phyloP scores from a whole-genome alignment of 1,140 invertebrate genomes.

The Drosophila nebulosa region DNA sequence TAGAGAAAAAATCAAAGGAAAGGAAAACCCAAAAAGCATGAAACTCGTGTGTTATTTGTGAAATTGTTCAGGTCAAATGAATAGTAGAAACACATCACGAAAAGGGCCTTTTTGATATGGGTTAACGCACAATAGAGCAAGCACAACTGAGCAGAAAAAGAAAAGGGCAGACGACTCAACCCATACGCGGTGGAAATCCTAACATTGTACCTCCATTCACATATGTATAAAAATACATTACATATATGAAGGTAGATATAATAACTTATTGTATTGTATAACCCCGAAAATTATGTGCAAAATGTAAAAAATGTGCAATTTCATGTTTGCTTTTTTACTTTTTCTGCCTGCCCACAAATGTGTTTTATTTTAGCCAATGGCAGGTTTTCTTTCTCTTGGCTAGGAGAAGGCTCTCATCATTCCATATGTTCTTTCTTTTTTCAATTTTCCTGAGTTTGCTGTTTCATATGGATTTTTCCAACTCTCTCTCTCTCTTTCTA shows the following conservation, averaged over 20 bases:
- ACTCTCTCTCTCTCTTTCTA: constrained; percentile 22
- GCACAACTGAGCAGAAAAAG: constrained; percentile 6
- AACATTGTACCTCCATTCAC: not conserved
- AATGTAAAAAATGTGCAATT: constrained; percentile 73
- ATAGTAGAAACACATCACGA: constrained; percentile 12
- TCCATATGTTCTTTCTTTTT: constrained; percentile 15
- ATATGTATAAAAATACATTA: not conserved
- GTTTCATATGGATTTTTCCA: constrained; percentile 46
- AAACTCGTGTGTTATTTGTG: not conserved
- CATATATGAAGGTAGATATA: not conserved
- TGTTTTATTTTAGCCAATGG: not conserved
- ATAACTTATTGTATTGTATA: constrained; percentile 1
- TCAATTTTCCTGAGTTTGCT: constrained; percentile 13
- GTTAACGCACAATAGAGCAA: constrained; percentile 35
- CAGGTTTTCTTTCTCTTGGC: not conserved
- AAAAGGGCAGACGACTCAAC: not conserved
- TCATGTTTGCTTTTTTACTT: constrained; percentile 49
- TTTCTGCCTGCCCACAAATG: not conserved
- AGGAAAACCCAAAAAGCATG: not conserved
- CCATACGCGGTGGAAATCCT: not conserved
- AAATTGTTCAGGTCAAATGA: constrained; percentile 2
- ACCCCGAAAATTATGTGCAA: constrained; percentile 55
- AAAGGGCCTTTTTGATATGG: constrained; percentile 53
- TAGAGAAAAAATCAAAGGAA: constrained; percentile 25
- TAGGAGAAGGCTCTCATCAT: constrained; percentile 9